Evolutionary conservation across 2,797 vertebrate species (phyloP).

Genomic region (Poeciliopsis infans): DNA sequence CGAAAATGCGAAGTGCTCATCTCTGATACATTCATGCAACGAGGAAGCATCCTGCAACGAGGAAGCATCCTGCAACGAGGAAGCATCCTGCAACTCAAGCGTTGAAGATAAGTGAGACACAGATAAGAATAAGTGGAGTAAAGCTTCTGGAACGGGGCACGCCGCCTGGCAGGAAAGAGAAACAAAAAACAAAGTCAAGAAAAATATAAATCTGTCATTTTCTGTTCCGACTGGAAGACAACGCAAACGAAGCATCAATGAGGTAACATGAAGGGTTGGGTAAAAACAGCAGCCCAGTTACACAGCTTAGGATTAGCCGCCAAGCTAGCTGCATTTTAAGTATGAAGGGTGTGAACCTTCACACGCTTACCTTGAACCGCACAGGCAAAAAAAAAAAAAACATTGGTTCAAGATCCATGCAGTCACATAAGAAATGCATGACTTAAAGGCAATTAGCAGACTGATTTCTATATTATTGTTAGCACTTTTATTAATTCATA

Average conservation of each 20-base stretch:
- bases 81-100: background rate
- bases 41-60: rapidly evolving
- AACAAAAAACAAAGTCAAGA: background rate
- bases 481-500: too few species aligned
- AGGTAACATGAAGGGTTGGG: too few species aligned
- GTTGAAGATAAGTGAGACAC: background rate
- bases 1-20: background rate
- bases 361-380: background rate
- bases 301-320: background rate
- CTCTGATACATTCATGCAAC: background rate
- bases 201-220: background rate
- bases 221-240: background rate
- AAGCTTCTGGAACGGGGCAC: rapidly evolving
- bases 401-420: background rate
- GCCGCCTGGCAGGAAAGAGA: background rate
- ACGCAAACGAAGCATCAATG: background rate
- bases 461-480: background rate
- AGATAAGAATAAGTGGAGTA: background rate
- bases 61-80: too few species aligned
- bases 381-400: background rate
- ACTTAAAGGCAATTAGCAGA: background rate
- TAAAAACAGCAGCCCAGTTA: background rate
- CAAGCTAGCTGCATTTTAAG: background rate
- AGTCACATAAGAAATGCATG: background rate
- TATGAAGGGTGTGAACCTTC: background rate